Evolutionary conservation across 2,888 invertebrate genomes (phyloP).

Genomic region (Itoplectis maculator): DNA sequence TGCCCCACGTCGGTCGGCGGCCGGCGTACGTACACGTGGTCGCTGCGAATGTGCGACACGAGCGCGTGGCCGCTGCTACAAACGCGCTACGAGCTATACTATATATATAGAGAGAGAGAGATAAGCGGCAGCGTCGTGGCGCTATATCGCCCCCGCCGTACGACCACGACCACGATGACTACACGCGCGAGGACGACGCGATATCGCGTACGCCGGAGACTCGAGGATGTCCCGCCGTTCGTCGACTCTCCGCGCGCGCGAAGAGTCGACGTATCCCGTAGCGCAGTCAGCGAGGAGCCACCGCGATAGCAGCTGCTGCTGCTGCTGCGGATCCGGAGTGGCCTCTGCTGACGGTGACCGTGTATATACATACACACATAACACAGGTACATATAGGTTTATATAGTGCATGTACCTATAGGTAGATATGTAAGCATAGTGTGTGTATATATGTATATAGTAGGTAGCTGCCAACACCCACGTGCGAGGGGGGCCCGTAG

Average conservation of each 20-base stretch:
- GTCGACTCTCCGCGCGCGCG: constrained; percentile 25
- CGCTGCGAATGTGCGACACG: constrained; percentile 59
- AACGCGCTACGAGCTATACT: constrained; percentile 7
- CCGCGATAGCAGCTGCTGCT: constrained; percentile 40
- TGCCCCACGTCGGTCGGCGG: constrained; percentile 3
- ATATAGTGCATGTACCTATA: not conserved
- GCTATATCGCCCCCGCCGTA: not conserved
- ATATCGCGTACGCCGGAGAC: constrained; percentile 37
- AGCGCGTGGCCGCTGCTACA: not conserved
- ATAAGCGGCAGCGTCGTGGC: constrained; percentile 16
- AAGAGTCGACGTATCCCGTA: constrained; percentile 8
- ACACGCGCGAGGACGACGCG: constrained; percentile 34
- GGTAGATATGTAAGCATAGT: not conserved
- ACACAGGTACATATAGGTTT: not conserved
- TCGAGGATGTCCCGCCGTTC: constrained; percentile 53
- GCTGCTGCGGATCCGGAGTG: constrained; percentile 29
- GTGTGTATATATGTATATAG: not conserved
- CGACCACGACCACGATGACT: constrained; percentile 21
- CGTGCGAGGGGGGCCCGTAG: constrained; percentile 54
- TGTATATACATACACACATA: constrained; percentile 42
- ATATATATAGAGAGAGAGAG: no score
- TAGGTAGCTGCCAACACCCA: constrained; percentile 50
- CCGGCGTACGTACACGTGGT: constrained; percentile 32
- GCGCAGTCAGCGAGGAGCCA: constrained; percentile 44
- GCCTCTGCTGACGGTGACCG: constrained; percentile 40